A percentile compares a stretch with the other conserved stretches of the same genome.
These are phyloP conservation scores for Penaeus monodon DNA, from an alignment of 2,888 invertebrate genomes.

Conservation along the genomic window DNA sequence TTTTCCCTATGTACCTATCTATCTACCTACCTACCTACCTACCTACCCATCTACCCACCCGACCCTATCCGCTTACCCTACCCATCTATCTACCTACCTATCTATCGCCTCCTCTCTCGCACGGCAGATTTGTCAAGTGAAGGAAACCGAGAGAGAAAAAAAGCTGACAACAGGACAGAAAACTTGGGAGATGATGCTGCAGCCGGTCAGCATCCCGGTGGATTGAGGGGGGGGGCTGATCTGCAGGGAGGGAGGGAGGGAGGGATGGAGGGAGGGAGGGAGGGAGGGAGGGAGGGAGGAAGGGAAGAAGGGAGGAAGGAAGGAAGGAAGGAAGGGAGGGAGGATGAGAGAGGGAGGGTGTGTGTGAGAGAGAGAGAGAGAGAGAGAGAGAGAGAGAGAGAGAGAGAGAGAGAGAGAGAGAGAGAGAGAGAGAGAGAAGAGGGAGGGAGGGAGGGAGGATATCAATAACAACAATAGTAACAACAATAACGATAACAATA, in stretches of 20 bases:
- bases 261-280: not conserved
- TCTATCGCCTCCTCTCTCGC: too few relatives aligned
- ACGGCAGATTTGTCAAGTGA: too few relatives aligned
- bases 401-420: not conserved
- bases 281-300: not conserved
- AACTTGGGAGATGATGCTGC: not conserved
- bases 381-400: not conserved
- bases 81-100: not conserved
- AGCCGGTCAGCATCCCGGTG: not conserved
- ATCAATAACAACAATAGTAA: too few relatives aligned
- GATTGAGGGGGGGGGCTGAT: not conserved
- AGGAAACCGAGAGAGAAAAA: too few relatives aligned
- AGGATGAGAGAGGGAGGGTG: not conserved
- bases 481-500: too few relatives aligned
- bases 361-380: too few relatives aligned
- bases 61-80: not conserved
- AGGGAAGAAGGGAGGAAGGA: not conserved
- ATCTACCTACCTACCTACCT: not conserved
- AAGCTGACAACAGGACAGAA: not conserved
- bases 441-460: not conserved
- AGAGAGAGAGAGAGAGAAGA: not conserved
- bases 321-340: not conserved
- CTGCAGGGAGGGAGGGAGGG: not conserved
- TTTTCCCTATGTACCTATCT: too few relatives aligned
- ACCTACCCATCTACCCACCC: not conserved